Evolutionary conservation across 2,113 vertebrate genomes (phyloP).

Genomic region (Melierax canorus): DNA sequence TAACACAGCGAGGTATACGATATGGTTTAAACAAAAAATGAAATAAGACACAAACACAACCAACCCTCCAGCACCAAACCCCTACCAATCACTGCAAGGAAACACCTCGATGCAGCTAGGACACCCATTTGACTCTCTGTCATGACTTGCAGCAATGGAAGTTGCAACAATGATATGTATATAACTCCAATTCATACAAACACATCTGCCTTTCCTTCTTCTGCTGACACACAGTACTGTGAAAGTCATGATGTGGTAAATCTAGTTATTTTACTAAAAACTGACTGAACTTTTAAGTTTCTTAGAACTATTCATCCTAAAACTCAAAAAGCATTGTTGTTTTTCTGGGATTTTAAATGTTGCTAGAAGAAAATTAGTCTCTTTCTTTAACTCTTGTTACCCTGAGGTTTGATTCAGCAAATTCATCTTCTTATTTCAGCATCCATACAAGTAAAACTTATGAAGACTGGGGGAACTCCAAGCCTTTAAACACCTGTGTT

Average conservation of each 20-base stretch:
- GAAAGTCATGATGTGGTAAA: neutral
- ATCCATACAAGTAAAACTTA: neutral
- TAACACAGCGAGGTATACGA: conserved; percentile 81
- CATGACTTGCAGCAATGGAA: neutral
- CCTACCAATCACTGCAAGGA: neutral
- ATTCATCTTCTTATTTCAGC: neutral
- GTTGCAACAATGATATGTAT: neutral
- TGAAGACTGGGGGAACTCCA: neutral
- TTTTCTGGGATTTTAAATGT: neutral
- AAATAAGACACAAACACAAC: neutral
- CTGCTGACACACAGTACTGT: neutral
- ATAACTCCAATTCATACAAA: neutral
- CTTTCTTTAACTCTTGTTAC: neutral
- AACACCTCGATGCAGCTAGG: neutral
- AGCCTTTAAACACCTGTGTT: neutral
- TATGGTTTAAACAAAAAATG: conserved; percentile 77
- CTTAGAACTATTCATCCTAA: neutral
- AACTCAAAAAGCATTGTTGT: neutral
- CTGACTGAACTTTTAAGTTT: neutral
- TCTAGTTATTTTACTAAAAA: neutral
- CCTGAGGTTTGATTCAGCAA: neutral
- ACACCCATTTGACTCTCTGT: neutral
- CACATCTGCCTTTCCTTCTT: neutral
- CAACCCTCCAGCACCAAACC: neutral
- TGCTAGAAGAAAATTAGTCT: neutral